A percentile compares a stretch with the other conserved stretches of the same genome.
These are phyloP conservation scores for Percina caprodes DNA, from an alignment of 2,113 vertebrate species.

Conservation along the genomic window DNA sequence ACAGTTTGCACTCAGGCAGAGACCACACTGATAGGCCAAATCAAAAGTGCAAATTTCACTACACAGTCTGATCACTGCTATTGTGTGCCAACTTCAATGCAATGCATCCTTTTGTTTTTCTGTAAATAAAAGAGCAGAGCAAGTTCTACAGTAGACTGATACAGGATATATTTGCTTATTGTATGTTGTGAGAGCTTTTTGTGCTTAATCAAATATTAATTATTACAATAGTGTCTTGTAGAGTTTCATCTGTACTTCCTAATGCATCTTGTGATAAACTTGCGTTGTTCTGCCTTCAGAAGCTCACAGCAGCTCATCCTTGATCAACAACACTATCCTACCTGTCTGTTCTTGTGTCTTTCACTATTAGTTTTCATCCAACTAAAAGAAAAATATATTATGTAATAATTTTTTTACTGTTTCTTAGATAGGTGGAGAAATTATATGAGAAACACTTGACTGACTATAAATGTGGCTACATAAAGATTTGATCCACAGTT, in stretches of 20 bases:
- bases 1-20: slow-evolving; percentile 15
- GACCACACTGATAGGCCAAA: not conserved
- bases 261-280: slow-evolving; percentile 30
- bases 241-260: slow-evolving; percentile 28
- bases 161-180: slow-evolving; percentile 5
- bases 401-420: not conserved
- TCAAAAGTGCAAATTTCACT: slow-evolving; percentile 13
- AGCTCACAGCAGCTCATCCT: slow-evolving; percentile 4
- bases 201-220: slow-evolving; percentile 44
- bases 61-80: slow-evolving; percentile 21
- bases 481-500: not conserved
- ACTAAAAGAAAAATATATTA: not conserved
- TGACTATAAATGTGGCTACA: slow-evolving; percentile 28
- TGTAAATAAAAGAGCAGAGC: slow-evolving; percentile 26
- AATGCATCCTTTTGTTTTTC: slow-evolving; percentile 15
- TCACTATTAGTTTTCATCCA: slow-evolving; percentile 20
- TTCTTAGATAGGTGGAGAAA: slow-evolving; percentile 10
- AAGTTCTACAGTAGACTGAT: slow-evolving; percentile 1
- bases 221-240: slow-evolving; percentile 9
- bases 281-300: slow-evolving; percentile 4
- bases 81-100: slow-evolving; percentile 53
- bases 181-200: slow-evolving; percentile 26
- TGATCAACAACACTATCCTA: slow-evolving; percentile 3
- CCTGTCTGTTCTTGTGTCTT: slow-evolving; percentile 2
- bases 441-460: not conserved